Evolutionary conservation across 2,113 vertebrate genomes (phyloP), one percentile per base, ranked within the genome.

Genomic region (Microtus oregoni): DNA sequence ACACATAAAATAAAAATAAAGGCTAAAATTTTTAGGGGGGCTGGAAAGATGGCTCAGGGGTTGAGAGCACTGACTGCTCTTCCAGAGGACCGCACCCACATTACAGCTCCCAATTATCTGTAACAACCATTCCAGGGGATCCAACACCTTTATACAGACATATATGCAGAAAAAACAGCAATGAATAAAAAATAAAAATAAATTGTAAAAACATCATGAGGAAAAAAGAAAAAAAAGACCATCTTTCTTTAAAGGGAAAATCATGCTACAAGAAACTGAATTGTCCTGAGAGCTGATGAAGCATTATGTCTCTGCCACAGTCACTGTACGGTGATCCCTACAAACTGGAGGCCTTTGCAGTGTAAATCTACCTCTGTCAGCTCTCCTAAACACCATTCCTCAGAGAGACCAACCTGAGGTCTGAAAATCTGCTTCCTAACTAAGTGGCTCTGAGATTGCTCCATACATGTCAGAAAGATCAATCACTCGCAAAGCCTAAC

Each of bases 291-390:
- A 88, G 89, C 89, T 91, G 96, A 97, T 95, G 61, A 97, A 98
- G 96, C 96, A 90, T 24, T 92, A 94, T 50, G 91, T 96, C 98
- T 97, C 83, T 44, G 85, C 96, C 97, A 97, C 81, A 97, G 91
- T 76, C 81, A 97, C 91, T 76, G 94, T 97, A 97, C 96, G 97
- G 28, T 96, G 98, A 99, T 98, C 98, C 96, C 12, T 52, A 20
- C 98, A 98, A 98, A 99, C 72, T 72, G 97, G 98, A 98, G 98
- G 96, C 15, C 94, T 35, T 65, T 1, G 3, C 78, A 95, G 97
- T 94, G 97, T 81, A 32, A 94, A 97, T 95, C 92, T 90, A 67
- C 94, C 98, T 98, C 98, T 98, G 95, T 98, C 97, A 98, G 58
- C 98, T 95, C 86, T 98, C 98, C 97, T 82, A 92, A 95, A 92